A percentile compares a stretch with the other conserved stretches of the same genome.
These are phyloP conservation scores for Chrysina gloriosa DNA, from an alignment of 2,888 invertebrate species.

Conservation along the genomic window DNA sequence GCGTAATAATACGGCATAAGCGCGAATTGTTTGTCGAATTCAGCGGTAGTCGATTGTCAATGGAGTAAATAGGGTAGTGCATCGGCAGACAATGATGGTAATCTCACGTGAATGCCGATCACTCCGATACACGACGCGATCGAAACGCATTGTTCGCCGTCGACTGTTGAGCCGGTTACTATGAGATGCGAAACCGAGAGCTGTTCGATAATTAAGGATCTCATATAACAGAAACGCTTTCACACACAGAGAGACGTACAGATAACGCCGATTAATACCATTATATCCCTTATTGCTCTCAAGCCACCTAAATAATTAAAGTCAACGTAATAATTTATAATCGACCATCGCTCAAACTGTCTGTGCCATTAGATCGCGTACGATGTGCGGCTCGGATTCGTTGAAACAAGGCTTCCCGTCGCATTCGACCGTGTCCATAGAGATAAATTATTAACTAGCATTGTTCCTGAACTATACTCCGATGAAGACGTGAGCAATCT, in stretches of 20 bases:
- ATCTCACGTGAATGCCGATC: constrained; percentile 43
- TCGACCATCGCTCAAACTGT: constrained; percentile 4
- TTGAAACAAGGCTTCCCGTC: too few relatives aligned
- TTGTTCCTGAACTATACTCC: too few relatives aligned
- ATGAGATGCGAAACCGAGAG: constrained; percentile 23
- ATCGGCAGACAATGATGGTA: constrained; percentile 34
- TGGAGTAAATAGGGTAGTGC: constrained; percentile 35
- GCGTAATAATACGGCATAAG: too few relatives aligned
- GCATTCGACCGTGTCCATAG: too few relatives aligned
- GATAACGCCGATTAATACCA: constrained; percentile 20
- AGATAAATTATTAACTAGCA: too few relatives aligned
- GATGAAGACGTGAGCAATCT: too few relatives aligned
- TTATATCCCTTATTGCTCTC: constrained; percentile 9
- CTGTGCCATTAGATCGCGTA: background rate
- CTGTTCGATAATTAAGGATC: constrained; percentile 36
- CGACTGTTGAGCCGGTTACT: constrained; percentile 41
- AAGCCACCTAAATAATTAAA: constrained; percentile 21
- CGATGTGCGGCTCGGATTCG: too few relatives aligned
- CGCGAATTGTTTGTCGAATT: constrained; percentile 18
- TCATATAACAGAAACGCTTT: constrained; percentile 13
- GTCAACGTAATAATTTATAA: constrained; percentile 17
- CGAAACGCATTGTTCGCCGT: constrained; percentile 38
- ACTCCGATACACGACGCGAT: constrained; percentile 36
- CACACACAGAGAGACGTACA: constrained; percentile 7
- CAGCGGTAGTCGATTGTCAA: background rate